Evolutionary conservation across 2,888 invertebrate genomes (phyloP), one percentile per base, ranked within the genome.

Genomic region (Melipona bicolor): DNA sequence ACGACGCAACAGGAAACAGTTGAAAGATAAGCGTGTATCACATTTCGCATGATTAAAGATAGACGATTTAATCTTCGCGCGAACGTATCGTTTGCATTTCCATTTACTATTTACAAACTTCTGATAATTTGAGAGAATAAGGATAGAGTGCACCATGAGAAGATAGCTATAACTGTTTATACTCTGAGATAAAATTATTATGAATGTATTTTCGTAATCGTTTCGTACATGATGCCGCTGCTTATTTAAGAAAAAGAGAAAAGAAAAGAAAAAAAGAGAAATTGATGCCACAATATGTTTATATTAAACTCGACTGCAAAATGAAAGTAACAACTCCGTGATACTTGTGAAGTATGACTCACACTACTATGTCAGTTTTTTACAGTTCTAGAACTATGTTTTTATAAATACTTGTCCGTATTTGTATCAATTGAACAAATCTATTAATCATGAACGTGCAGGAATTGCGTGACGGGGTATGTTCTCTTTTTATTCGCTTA

Each of bases 401-500:
- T 87, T 87, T 85, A 78, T 87, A 85, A 87, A 75, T 75, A 73
- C 67, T 65, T 32, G 43, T 43, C 24, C 49, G 36, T 71, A 54
- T 81, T 70, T 62, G 56, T 81, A 74, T 49, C 72, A 78, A 77
- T 61, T 67, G 32, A 69, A 50, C 67, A n/a, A 77, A 56, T 32
- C 71, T 68, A 68, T 76, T 65, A 80, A 88, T 70, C 77, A 91
- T 87, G 90, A 87, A 85, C 61, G 73, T 74, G 43, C 86, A 89
- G 65, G 83, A 90, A 64, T 67, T 90, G 54, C 81, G 75, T n/a
- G 83, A 89, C n/a, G 90, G 84, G 90, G 90, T 91, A 85, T 54
- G 83, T 85, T 65, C 4, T 50, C 70, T 72, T 27, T 75, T 70
- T 65, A 59, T 36, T 76, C 15, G 54, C 17, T 77, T 54, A 13